A percentile compares a stretch with the other conserved stretches of the same genome.
phyloP scores from a whole-genome alignment of 2,797 vertebrate genomes.

The Odontamblyopus rebecca region DNA sequence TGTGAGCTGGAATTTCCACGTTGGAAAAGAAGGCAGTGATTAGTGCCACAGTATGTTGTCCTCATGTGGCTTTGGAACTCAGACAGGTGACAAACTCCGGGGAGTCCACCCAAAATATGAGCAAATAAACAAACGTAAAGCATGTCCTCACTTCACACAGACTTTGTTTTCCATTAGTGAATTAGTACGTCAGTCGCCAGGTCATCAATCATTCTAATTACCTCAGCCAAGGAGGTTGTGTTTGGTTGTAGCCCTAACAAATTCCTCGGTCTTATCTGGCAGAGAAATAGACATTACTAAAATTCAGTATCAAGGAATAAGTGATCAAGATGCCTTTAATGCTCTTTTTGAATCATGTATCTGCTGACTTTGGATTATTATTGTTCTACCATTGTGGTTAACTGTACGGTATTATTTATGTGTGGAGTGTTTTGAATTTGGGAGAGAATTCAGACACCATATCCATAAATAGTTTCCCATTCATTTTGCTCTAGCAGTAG shows the following conservation, averaged over 20 bases:
- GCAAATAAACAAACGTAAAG: neutral
- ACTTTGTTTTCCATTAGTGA: neutral
- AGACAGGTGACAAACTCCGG: conserved; percentile 10
- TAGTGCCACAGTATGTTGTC: conserved; percentile 9
- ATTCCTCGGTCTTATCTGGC: no score
- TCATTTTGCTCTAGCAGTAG: neutral
- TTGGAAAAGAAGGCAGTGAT: conserved; percentile 28
- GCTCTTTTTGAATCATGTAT: neutral
- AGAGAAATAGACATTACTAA: neutral
- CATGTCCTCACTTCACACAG: neutral
- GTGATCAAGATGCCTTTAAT: neutral
- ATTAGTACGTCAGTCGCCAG: no score
- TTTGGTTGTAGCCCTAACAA: no score
- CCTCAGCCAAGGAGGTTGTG: neutral
- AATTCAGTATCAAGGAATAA: neutral
- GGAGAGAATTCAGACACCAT: neutral
- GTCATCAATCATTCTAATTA: neutral
- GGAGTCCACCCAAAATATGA: neutral
- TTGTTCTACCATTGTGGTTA: neutral
- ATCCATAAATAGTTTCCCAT: neutral
- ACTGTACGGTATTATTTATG: no score
- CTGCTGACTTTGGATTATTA: neutral
- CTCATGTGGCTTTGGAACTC: conserved; percentile 20
- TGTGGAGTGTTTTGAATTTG: neutral
- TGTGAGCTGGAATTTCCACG: conserved; percentile 22